Percentiles rank a stretch among this genome's conserved stretches.
These are phyloP conservation scores for Crotalus horridus DNA, from an alignment of 2,113 vertebrate species.

Conservation along the genomic window DNA sequence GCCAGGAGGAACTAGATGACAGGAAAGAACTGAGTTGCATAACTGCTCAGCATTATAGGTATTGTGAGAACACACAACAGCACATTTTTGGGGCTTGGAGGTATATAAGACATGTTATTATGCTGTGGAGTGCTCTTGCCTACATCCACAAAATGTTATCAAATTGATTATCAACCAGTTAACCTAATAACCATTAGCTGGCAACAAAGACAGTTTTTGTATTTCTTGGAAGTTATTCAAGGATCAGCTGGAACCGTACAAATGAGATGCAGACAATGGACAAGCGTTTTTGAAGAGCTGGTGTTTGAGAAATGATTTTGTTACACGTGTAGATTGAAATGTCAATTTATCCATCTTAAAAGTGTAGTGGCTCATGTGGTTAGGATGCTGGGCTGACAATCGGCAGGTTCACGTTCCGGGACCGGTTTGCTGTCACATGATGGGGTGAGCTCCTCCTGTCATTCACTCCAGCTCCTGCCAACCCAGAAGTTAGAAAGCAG, in stretches of 20 bases:
- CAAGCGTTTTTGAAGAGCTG: not conserved
- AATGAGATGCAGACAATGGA: not conserved
- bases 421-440: not conserved
- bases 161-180: not conserved
- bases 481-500: too few relatives aligned
- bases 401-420: not conserved
- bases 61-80: not conserved
- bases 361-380: not conserved
- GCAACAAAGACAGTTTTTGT: not conserved
- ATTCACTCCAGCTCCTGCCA: too few relatives aligned
- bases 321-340: not conserved
- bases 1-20: not conserved
- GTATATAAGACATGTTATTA: not conserved
- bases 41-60: not conserved
- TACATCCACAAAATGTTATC: not conserved
- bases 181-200: not conserved
- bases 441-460: too few relatives aligned
- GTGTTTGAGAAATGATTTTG: not conserved
- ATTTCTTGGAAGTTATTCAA: not conserved
- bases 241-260: not conserved
- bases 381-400: not conserved
- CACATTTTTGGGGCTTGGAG: not conserved
- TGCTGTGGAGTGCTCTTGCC: not conserved
- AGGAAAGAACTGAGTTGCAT: not conserved
- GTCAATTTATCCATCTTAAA: not conserved